Base-by-base conservation (phyloP, 2,888 invertebrate genomes). In the Cheilosia pagana region DNA sequence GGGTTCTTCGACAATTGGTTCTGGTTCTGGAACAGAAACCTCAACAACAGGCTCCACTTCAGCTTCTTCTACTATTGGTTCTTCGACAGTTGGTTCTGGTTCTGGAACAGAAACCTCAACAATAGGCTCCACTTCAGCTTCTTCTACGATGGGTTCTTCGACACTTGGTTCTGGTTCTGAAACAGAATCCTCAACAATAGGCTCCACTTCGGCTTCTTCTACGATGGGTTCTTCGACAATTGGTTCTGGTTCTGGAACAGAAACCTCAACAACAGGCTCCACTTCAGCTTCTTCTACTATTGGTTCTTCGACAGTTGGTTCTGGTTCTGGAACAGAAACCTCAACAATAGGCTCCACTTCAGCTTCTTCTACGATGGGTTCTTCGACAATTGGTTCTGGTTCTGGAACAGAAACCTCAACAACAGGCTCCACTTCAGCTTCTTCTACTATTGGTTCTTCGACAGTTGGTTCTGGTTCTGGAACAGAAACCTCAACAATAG, bases 221-320 rank as follows among this genome's bases (percentile, higher is more conserved):
- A 10, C 10, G 10, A 35, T 12, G 1, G 19, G 21, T 39, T 41
- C 39, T 2, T 39, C 39, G 0, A 10, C 31, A 16, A 25, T 25
- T 43, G 43, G 41, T 60, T 43, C 43, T 43, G 43, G 41, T 60
- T 43, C 43, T 10, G 31, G 10, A 31, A 31, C 31, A 31, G 31
- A 31, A 10, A 31, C 31, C n/a, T 52, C 25, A 28, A n/a, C 31
- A 31, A 31, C 19, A 7, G 53, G n/a, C 2, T 28, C 28, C 8
- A 31, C 53, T 7, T 14, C 28, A 16, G 55, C 5, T 16, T 5
- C 3, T 5, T 35, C 55, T 35, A 19, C 16, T 5, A 31, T 6
- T 1, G 53, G 31, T 4, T 31, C 53, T 5, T 53, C 53, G 0
- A 4, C 28, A 28, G 7, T 10, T 31, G 28, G 28, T 31, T 31